Evolutionary conservation across 2,113 vertebrate genomes (phyloP), one percentile per base, ranked within the genome.

Genomic region (Myrmophylax atrothorax): DNA sequence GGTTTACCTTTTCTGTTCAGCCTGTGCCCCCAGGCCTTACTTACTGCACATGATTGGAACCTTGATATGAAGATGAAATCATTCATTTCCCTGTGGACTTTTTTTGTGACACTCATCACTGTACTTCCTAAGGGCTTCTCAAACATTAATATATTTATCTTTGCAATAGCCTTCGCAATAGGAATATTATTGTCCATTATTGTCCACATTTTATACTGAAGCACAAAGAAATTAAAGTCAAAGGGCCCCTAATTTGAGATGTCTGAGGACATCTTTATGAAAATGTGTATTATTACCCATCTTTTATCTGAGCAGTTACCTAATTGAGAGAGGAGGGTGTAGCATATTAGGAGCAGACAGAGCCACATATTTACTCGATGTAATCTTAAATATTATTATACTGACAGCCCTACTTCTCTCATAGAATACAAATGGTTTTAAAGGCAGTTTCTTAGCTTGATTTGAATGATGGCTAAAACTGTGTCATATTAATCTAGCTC

Each of bases 131-230:
- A 92, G 90, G 93, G 83, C 44, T 93, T 96, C 84, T 94, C 56
- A 64, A 78, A 38, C 66, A 62, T 89, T 94, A 86, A 76, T 79
- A n/a, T 84, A 79, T 96, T 96, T 96, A 89, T 94, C 83, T 92
- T 96, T 60, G 75, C 64, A 79, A 78, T 38, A 88, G 64, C 67
- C 64, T 88, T 91, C 68, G 77, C 73, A 93, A 90, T 59, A 76
- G 66, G 35, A 67, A 15, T 69, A 83, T 93, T 97, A 64, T 79
- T 95, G 90, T 69, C 82, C 47, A 22, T 93, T 94, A 87, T 85
- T 78, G 53, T 74, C 83, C 64, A 63, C n/a, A 64, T 92, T 92
- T 89, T 82, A 87, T 84, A 60, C 40, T 18, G 18, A 75, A 19
- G 37, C 72, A 67, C 63, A 77, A 88, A 88, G 78, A 88, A 88